Conservation (phyloP, 2,888 invertebrate species). For the Tuta absoluta region DNA sequence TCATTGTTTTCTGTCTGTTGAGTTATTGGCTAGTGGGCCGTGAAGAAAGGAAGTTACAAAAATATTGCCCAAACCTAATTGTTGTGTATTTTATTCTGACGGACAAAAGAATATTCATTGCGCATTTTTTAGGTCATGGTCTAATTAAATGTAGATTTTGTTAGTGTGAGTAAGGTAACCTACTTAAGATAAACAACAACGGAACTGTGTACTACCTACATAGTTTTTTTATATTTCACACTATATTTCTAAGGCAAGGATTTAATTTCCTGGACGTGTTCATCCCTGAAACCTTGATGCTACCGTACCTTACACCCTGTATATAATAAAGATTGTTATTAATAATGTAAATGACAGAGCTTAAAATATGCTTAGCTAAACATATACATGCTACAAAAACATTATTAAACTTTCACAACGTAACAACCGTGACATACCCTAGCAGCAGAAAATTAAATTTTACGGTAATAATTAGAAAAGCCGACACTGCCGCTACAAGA, state of each 20-base stretch:
- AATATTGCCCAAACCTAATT: conserved; percentile 10
- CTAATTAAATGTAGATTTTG: neutral
- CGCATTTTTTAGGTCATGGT: neutral
- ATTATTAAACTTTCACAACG: conserved; percentile 28
- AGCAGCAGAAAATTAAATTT: conserved; percentile 45
- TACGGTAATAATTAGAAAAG: conserved; percentile 37
- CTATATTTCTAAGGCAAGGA: no score
- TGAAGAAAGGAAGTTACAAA: conserved; percentile 10
- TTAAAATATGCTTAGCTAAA: neutral
- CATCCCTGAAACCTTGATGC: no score
- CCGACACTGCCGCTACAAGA: conserved; percentile 26
- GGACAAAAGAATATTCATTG: neutral
- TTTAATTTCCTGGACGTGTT: no score
- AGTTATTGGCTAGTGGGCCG: conserved; percentile 4
- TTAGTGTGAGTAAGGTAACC: no score
- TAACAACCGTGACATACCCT: conserved; percentile 33
- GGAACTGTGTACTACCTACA: no score
- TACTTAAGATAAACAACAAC: no score
- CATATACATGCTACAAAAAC: neutral
- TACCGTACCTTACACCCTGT: no score
- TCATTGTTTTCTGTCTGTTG: conserved; percentile 5
- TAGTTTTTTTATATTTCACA: no score
- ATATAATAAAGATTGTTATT: no score
- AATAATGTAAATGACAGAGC: neutral
- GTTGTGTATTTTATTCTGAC: conserved; percentile 1